Evolutionary conservation across 2,888 invertebrate species (phyloP).

Genomic region (Mechanitis messenoides): DNA sequence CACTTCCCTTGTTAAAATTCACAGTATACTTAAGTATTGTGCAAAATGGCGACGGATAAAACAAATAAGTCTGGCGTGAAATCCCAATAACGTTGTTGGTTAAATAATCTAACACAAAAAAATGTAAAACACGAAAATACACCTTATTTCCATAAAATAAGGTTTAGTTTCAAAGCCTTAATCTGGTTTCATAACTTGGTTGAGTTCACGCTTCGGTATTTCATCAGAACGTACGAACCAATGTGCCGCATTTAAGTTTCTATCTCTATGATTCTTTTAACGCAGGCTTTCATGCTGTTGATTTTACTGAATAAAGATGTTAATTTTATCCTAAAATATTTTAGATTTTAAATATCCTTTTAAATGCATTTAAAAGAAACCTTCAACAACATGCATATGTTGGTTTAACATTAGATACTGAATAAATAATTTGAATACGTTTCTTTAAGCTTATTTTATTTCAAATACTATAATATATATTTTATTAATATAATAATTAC

Average conservation of each 20-base stretch:
- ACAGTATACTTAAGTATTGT: slow-evolving; percentile 46
- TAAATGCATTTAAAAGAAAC: slow-evolving; percentile 14
- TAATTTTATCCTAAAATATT: slow-evolving; percentile 42
- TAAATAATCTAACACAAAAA: slow-evolving; percentile 31
- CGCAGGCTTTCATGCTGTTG: slow-evolving; percentile 47
- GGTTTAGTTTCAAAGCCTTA: not conserved
- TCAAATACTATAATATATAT: no score
- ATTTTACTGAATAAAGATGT: slow-evolving; percentile 42
- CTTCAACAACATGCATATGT: not conserved
- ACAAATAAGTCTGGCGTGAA: slow-evolving; percentile 69
- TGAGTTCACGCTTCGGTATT: slow-evolving; percentile 54
- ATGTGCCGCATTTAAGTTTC: slow-evolving; percentile 54
- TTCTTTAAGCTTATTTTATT: no score
- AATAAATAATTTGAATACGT: no score
- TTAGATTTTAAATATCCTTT: slow-evolving; percentile 40
- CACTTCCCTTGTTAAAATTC: slow-evolving; percentile 67
- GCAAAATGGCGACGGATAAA: slow-evolving; percentile 50
- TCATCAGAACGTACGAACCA: slow-evolving; percentile 39
- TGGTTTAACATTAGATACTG: not conserved
- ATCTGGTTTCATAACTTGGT: slow-evolving; percentile 7
- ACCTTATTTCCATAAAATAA: slow-evolving; percentile 5
- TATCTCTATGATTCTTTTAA: slow-evolving; percentile 34
- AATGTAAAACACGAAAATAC: slow-evolving; percentile 3
- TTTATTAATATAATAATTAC: no score
- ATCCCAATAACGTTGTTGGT: slow-evolving; percentile 54